A percentile compares a stretch with the other conserved stretches of the same genome.
phyloP scores from a whole-genome alignment of 1,140 invertebrate genomes.

The Pteromalus puparum region DNA sequence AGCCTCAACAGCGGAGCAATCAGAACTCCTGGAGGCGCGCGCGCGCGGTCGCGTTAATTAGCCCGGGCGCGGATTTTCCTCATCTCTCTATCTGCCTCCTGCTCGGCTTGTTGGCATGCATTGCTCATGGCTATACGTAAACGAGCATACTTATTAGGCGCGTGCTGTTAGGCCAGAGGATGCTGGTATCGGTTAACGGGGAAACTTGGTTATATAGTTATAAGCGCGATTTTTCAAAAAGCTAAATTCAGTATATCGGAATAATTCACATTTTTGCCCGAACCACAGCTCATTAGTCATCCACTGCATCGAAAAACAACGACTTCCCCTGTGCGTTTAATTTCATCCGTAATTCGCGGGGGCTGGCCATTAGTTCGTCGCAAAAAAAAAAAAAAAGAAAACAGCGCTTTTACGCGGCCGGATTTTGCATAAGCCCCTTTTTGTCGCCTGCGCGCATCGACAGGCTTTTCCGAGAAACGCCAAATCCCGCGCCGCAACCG shows the following conservation, averaged over 20 bases:
- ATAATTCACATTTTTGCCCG: too few relatives aligned
- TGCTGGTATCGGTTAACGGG: neutral
- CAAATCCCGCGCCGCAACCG: slow-evolving; percentile 6
- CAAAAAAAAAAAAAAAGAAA: too few relatives aligned
- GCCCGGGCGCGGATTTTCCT: neutral
- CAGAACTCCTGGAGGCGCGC: neutral
- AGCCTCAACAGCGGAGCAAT: neutral
- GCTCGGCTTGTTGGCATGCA: slow-evolving; percentile 30
- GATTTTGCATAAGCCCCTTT: slow-evolving; percentile 30
- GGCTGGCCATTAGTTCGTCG: neutral
- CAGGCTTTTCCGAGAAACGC: slow-evolving; percentile 6
- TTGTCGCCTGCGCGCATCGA: neutral
- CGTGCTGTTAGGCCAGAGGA: neutral
- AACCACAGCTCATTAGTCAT: too few relatives aligned
- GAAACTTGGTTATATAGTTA: neutral
- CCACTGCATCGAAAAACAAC: too few relatives aligned
- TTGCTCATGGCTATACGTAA: slow-evolving; percentile 24
- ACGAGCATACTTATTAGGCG: slow-evolving; percentile 35
- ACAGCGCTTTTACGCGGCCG: neutral
- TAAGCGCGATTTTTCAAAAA: too few relatives aligned
- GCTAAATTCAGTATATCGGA: too few relatives aligned
- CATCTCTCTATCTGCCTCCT: neutral
- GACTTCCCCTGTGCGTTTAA: too few relatives aligned
- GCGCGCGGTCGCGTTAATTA: slow-evolving; percentile 30
- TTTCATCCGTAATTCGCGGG: too few relatives aligned